Conservation (phyloP, 2,797 vertebrate species). For the Dipus sagitta region DNA sequence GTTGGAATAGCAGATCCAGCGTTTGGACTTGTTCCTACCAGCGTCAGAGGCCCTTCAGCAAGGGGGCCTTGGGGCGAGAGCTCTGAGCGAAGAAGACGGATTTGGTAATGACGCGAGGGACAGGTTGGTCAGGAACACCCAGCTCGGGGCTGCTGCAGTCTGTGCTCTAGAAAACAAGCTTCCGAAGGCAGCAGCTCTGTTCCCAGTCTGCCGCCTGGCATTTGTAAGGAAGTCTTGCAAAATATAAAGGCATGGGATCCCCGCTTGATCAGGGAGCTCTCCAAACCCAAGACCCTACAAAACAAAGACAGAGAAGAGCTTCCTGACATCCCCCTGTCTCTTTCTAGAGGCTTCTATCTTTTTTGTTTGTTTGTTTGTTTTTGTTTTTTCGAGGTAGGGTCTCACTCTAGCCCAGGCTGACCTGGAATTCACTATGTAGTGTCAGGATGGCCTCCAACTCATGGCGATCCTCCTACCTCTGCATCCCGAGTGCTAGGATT, state of each 20-base stretch:
- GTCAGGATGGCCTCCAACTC: too few species aligned
- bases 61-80: not conserved
- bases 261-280: conserved; percentile 46
- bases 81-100: not conserved
- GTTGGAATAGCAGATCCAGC: not conserved
- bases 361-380: too few species aligned
- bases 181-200: not conserved
- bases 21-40: not conserved
- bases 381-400: too few species aligned
- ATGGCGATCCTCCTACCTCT: too few species aligned
- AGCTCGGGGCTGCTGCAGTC: conserved; percentile 13
- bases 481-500: too few species aligned
- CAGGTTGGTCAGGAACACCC: not conserved
- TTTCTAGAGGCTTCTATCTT: not conserved
- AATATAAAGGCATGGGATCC: conserved; percentile 38
- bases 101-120: conserved; percentile 2
- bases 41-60: not conserved
- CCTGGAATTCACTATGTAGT: too few species aligned
- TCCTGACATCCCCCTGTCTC: not conserved
- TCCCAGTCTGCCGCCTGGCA: conserved; percentile 5
- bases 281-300: not conserved
- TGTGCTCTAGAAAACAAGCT: conserved; percentile 51
- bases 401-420: too few species aligned
- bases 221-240: conserved; percentile 51
- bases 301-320: conserved; percentile 35